Evolutionary conservation across 2,797 vertebrate species (phyloP).

Genomic region (Adelosebastes latens): DNA sequence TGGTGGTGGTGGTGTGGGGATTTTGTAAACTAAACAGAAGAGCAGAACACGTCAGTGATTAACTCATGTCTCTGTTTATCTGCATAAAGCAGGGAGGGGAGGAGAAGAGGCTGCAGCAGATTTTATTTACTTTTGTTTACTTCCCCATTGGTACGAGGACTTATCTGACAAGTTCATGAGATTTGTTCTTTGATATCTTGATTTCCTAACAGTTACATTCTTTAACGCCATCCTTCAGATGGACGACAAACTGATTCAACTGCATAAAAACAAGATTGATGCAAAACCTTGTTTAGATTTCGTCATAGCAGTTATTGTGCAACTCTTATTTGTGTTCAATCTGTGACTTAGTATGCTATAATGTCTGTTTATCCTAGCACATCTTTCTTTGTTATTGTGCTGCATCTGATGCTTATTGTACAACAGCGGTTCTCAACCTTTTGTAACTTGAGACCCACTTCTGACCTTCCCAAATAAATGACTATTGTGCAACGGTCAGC

Average conservation of each 20-base stretch:
- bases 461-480: too few relatives aligned
- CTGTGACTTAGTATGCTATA: rapidly evolving
- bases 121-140: background rate
- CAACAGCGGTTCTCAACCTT: too few relatives aligned
- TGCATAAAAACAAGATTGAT: background rate
- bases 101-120: constrained; percentile 15
- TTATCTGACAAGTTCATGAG: background rate
- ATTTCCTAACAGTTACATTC: background rate
- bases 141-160: background rate
- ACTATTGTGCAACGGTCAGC: too few relatives aligned
- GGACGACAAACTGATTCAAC: background rate
- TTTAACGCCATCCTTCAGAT: background rate
- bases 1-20: background rate
- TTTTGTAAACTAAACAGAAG: background rate
- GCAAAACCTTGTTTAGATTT: background rate
- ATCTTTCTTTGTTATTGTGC: background rate
- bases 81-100: background rate
- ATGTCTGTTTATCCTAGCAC: background rate
- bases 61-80: background rate
- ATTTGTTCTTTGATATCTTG: constrained; percentile 6
- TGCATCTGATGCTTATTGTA: background rate
- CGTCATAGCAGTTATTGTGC: background rate
- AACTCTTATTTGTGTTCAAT: background rate
- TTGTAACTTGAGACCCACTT: too few relatives aligned
- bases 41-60: background rate